phyloP scores from a whole-genome alignment of 2,888 invertebrate genomes.

The Drosophila diplacantha region DNA sequence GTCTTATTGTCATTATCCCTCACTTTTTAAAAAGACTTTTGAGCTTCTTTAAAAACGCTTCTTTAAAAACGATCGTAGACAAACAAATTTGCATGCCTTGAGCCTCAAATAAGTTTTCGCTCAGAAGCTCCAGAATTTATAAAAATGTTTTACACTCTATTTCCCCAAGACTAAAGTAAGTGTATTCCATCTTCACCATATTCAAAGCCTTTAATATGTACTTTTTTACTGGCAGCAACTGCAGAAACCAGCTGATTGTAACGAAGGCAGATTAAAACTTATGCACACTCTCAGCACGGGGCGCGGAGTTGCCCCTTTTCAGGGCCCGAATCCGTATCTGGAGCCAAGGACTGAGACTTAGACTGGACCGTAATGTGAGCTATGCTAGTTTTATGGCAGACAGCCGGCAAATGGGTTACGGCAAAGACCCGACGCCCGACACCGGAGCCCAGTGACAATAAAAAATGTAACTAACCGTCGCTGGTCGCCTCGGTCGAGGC shows the following conservation, averaged over 20 bases:
- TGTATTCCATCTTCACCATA: constrained; percentile 8
- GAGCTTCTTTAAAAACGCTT: not conserved
- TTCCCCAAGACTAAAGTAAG: not conserved
- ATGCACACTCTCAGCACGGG: constrained; percentile 58
- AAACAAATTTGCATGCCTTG: not conserved
- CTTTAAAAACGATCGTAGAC: not conserved
- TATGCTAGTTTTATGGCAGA: constrained; percentile 69
- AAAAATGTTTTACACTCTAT: not conserved
- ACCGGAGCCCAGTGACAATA: constrained; percentile 60
- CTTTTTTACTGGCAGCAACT: constrained; percentile 16
- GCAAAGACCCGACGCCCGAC: constrained; percentile 15
- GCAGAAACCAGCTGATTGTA: constrained; percentile 55
- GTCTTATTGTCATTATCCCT: not conserved
- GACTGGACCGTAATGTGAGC: constrained; percentile 58
- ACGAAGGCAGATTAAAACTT: constrained; percentile 71
- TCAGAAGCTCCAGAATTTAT: not conserved
- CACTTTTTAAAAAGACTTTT: not conserved
- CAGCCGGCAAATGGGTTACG: constrained; percentile 63
- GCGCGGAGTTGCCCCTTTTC: constrained; percentile 22
- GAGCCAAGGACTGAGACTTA: constrained; percentile 23
- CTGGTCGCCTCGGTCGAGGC: constrained; percentile 40
- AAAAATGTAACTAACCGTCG: constrained; percentile 69
- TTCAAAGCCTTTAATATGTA: not conserved
- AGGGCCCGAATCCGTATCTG: constrained; percentile 1
- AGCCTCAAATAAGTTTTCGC: not conserved